phyloP scores from a whole-genome alignment of 1,140 invertebrate species.

The Cherax quadricarinatus region DNA sequence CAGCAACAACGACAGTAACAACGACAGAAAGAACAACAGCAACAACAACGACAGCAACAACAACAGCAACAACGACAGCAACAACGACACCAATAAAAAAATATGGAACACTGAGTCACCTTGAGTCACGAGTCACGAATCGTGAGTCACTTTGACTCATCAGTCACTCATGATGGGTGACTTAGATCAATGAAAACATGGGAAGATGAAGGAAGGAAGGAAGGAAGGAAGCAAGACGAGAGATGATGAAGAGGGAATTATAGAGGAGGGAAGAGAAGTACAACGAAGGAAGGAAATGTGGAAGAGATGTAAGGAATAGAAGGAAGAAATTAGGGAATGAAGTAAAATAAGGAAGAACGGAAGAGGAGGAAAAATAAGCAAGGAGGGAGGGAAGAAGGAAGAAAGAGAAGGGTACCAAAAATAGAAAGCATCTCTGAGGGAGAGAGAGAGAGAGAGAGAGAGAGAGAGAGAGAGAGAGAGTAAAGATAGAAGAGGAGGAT shows the following conservation, averaged over 20 bases:
- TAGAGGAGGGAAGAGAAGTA: not conserved
- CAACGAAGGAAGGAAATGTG: too few species aligned
- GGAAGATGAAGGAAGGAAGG: not conserved
- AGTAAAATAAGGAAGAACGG: not conserved
- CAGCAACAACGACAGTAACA: not conserved
- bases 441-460: too few species aligned
- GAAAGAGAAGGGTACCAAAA: too few species aligned
- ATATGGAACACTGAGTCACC: not conserved
- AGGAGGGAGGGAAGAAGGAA: not conserved
- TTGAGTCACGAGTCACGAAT: not conserved
- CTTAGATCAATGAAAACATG: too few species aligned
- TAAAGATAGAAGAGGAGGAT: too few species aligned
- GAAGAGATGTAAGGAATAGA: too few species aligned
- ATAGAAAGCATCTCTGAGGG: too few species aligned
- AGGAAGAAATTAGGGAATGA: not conserved
- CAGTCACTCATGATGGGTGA: too few species aligned
- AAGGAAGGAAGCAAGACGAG: not conserved
- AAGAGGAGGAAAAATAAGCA: not conserved
- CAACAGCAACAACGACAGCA: not conserved
- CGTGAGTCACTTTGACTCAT: too few species aligned
- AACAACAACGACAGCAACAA: too few species aligned
- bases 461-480: too few species aligned
- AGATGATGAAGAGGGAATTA: not conserved
- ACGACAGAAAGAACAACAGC: not conserved
- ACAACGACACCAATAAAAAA: not conserved